These are phyloP conservation scores for Trissoscelio sp. DNA, from an alignment of 2,888 invertebrate genomes.

Conservation along the genomic window DNA sequence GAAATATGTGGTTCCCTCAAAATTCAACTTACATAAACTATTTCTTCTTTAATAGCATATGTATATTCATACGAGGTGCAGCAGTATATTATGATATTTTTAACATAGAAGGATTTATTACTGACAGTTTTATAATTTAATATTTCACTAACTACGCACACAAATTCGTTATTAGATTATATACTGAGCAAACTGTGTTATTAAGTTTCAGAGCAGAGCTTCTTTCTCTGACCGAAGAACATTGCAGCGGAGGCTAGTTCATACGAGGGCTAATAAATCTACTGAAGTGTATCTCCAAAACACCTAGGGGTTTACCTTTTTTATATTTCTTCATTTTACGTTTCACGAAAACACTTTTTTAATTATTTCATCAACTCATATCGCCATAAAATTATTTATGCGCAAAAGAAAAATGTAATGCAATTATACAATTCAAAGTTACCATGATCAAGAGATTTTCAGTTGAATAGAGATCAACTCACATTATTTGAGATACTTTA, in stretches of 20 bases:
- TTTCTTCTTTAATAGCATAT: constrained; percentile 7
- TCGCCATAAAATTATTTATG: neutral
- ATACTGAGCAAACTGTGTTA: constrained; percentile 46
- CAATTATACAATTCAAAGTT: neutral
- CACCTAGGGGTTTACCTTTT: constrained; percentile 47
- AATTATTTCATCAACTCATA: constrained; percentile 28
- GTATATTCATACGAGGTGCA: constrained; percentile 18
- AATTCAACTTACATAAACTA: neutral
- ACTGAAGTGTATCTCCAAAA: constrained; percentile 40
- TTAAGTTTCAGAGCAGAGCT: constrained; percentile 47
- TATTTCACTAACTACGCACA: constrained; percentile 46
- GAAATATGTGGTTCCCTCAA: neutral
- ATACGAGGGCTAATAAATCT: constrained; percentile 53
- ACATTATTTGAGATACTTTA: too few relatives aligned
- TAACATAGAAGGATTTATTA: constrained; percentile 33
- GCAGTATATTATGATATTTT: constrained; percentile 40
- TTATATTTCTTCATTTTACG: constrained; percentile 61
- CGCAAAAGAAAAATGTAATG: neutral
- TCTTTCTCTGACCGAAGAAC: constrained; percentile 45
- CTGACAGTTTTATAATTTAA: constrained; percentile 58
- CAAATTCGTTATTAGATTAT: constrained; percentile 51
- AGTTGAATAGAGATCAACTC: too few relatives aligned
- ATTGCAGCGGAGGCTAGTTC: constrained; percentile 24
- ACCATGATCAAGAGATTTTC: neutral
- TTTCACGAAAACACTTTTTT: constrained; percentile 68